Evolutionary conservation across 2,888 invertebrate genomes (phyloP), one percentile per base, ranked within the genome.

Genomic region (Prosopocoilus inquinatus): DNA sequence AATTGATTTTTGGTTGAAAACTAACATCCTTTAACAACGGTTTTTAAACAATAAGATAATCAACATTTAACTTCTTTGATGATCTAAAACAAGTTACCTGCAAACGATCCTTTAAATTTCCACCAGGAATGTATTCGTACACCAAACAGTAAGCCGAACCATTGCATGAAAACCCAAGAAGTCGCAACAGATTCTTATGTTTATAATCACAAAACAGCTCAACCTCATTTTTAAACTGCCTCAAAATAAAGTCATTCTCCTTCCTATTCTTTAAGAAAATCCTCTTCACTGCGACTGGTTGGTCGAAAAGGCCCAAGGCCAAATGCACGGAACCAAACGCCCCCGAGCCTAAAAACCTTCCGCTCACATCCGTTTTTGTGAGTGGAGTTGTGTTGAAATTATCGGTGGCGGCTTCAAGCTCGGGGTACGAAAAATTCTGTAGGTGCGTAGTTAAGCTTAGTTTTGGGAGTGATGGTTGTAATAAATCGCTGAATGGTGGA

Each of bases 81-180:
- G n/a, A n/a, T n/a, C n/a, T n/a, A n/a, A n/a, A n/a, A n/a, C n/a
- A n/a, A n/a, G n/a, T n/a, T 47, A 81, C 81, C 63, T 73, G 68
- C 33, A 92, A 76, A 64, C 86, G 81, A 61, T 89, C 84, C 62
- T 84, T 83, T 41, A 92, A 78, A 1, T 90, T 87, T 1, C 91
- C 91, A 63, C 89, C 88, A 46, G 83, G 78, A 76, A 92, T 84
- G 70, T 85, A 91, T 70, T 88, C 86, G 72, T 90, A 91, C 8
- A 91, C 80, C 46, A 92, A 80, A 72, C 91, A 91, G 58, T 85
- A 83, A 28, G 82, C 80, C 1, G 82, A 81, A 0, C 88, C 87
- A 76, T 90, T 86, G 61, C 83, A 80, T 3, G 89, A 89, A 72
- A 85, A 90, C 0, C 90, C 91, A 58, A 90, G 77, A 62, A 92